A percentile compares a stretch with the other conserved stretches of the same genome.
Conservation (phyloP, 2,888 invertebrate species). For the Cacoxenus indagator region DNA sequence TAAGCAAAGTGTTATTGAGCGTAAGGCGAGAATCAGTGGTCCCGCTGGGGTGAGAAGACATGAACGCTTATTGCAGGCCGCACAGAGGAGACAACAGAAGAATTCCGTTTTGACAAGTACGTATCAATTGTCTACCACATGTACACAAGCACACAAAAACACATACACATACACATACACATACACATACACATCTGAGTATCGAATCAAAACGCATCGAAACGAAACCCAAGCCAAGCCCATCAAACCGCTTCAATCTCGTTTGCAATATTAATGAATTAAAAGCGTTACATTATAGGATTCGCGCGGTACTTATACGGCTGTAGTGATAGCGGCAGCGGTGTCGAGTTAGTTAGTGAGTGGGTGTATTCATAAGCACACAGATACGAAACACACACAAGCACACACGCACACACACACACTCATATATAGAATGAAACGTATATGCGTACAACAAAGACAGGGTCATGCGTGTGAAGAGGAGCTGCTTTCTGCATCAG, state of each 20-base stretch:
- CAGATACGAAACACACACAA: background rate
- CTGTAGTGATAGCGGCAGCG: background rate
- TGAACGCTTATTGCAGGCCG: slow-evolving; percentile 79
- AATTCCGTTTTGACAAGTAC: slow-evolving; percentile 71
- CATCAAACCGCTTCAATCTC: slow-evolving; percentile 6
- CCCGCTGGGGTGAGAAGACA: slow-evolving; percentile 88
- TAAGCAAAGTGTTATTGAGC: slow-evolving; percentile 95
- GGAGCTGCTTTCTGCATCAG: too few species aligned
- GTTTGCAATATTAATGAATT: background rate
- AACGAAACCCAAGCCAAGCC: background rate
- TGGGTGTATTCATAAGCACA: background rate
- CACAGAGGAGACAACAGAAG: slow-evolving; percentile 73
- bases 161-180: slow-evolving; percentile 24
- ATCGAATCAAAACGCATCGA: background rate
- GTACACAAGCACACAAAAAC: slow-evolving; percentile 10
- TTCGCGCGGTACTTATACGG: background rate
- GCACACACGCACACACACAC: background rate
- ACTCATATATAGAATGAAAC: background rate
- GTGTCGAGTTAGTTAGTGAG: background rate
- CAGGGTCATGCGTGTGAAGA: too few species aligned
- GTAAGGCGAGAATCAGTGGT: slow-evolving; percentile 86
- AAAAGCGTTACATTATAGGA: background rate
- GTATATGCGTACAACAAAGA: too few species aligned
- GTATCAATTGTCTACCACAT: slow-evolving; percentile 47
- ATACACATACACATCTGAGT: slow-evolving; percentile 9